phyloP scores from a whole-genome alignment of 2,888 invertebrate genomes.

The Galeopsomyia nigrocyanea region DNA sequence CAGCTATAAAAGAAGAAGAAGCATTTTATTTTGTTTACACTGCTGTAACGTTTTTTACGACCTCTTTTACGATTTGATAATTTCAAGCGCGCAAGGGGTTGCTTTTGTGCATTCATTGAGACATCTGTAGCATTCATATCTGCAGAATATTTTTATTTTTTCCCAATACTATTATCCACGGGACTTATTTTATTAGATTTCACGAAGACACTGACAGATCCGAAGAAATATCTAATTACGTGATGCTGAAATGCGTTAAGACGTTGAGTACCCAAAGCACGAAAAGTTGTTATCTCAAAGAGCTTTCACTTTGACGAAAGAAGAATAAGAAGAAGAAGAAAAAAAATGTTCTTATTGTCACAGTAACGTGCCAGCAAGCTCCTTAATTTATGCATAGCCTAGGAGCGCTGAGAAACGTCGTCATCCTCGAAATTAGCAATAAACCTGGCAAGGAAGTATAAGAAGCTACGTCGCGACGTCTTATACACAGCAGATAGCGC shows the following conservation, averaged over 20 bases:
- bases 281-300: slow-evolving; percentile 42
- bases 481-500: slow-evolving; percentile 30
- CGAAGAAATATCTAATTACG: no score
- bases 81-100: not conserved
- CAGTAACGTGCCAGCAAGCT: slow-evolving; percentile 31
- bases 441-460: slow-evolving; percentile 44
- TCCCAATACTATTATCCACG: no score
- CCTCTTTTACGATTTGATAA: slow-evolving; percentile 22
- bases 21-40: slow-evolving; percentile 42
- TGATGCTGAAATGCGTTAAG: not conserved
- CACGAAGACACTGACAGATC: no score
- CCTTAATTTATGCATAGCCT: slow-evolving; percentile 49
- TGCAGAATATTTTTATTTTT: no score
- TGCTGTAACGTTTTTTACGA: slow-evolving; percentile 7
- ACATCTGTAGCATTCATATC: no score
- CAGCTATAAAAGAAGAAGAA: slow-evolving; percentile 11
- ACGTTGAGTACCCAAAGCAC: slow-evolving; percentile 39
- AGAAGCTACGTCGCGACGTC: slow-evolving; percentile 29
- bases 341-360: slow-evolving; percentile 46
- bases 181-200: no score
- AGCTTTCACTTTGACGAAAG: slow-evolving; percentile 36
- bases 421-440: slow-evolving; percentile 48
- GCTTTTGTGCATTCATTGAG: no score
- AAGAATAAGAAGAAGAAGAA: no score
- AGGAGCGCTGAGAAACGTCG: slow-evolving; percentile 41